Evolutionary conservation across 2,888 invertebrate species (phyloP), one percentile per base, ranked within the genome.

Genomic region (Muscina levida): DNA sequence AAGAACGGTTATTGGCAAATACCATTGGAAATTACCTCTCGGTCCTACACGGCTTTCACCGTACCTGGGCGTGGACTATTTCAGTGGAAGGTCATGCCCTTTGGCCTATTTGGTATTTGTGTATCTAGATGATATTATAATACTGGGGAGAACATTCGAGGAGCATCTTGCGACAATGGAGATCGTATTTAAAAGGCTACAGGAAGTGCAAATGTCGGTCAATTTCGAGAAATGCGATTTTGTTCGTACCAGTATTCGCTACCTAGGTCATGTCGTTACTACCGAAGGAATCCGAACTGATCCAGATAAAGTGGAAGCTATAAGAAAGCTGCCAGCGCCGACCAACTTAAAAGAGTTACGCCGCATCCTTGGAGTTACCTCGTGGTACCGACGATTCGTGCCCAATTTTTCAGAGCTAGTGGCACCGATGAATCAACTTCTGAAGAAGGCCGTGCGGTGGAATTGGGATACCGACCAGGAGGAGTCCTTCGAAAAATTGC

Each of bases 191-290:
- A 1, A 15, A 1, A 53, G 66, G 15, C 10, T 59, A 15, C n/a
- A 17, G 37, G 17, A 37, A 2, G 59, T 39, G 6, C 10, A 37
- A 3, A 37, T 59, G 37, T 10, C 8, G 24, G 19, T 59, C 1
- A 59, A 37, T 37, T 51, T 62, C 5, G 70, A 76, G 0, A 70
- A 76, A 22, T 70, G 62, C 6, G 42, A 76, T 0, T 66, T 77
- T 10, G 53, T 76, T 1, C 56, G 46, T 0, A 59, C 10, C 0
- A 26, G 15, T 5, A 26, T 70, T 10, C n/a, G n/a, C n/a, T n/a
- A n/a, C n/a, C n/a, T n/a, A n/a, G n/a, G 76, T 0, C 73, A 77
- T 10, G 0, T 71, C 5, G 46, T 71, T 11, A 65, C 46, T 0
- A 11, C 31, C 6, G 42, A 75, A 0, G 68, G 70, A 1, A 73